Evolutionary conservation across 2,888 invertebrate genomes (phyloP), one percentile per base, ranked within the genome.

Genomic region (Chloroclysta siterata): DNA sequence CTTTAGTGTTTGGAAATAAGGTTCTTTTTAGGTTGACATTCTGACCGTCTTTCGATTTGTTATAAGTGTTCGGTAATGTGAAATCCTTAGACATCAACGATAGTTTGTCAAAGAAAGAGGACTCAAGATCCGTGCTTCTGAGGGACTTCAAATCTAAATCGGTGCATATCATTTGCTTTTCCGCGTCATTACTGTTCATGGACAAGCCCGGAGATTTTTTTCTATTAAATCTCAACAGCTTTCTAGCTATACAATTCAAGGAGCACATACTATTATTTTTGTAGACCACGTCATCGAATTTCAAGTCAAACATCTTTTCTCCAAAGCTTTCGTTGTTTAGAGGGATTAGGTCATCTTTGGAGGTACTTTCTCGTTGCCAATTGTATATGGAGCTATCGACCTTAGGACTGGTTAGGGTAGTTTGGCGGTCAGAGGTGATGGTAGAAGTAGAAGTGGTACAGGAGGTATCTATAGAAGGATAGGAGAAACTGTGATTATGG

Each of bases 101-200:
- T 39, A 47, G n/a, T 54, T 70, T 69, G 22, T 78, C 63, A 14
- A 71, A 66, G 10, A 76, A 42, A 11, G 74, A 47, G 0, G 73
- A 57, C 58, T 52, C 67, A 6, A 69, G 68, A 5, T 71, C 66
- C 2, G 46, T 59, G n/a, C 63, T 74, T 56, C 69, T 65, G 48
- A 79, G 50, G 5, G 81, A 77, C 41, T 72, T 77, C 48, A 84
- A 73, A 64, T 88, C 83, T 44, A 87, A 74, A 66, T 87, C 83
- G 0, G 85, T 85, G 42, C 77, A 79, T 29, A 73, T 74, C 28
- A 84, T 76, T 71, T 83, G 86, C 65, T 81, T 81, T 60, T 89
- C 88, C 13, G 71, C 72, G 10, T 80, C 78, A 28, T 78, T 78
- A 22, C 76, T 78, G 7, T 71, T 72, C 28, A 71, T 50, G 13